Evolutionary conservation across 1,140 invertebrate genomes (phyloP), one percentile per base, ranked within the genome.

Genomic region (Samia ricini): DNA sequence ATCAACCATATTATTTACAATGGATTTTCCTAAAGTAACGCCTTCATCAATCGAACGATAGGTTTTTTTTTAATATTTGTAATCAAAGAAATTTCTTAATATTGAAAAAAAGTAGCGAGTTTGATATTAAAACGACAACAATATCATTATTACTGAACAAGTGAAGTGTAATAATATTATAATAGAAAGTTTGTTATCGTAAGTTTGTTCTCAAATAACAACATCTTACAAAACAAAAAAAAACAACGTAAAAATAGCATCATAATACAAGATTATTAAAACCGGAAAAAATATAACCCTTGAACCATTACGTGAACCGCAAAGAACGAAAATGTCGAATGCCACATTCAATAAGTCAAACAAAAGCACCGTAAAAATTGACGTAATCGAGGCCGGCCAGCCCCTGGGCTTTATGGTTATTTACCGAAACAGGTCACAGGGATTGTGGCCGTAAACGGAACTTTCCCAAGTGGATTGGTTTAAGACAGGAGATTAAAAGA

Each of bases 351-450:
- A 59, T 71, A 67, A 71, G 54, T 71, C 64, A 67, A 66, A 71
- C 64, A 64, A 57, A 57, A 58, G 56, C 66, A 61, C 71, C 73
- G 67, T 82, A 73, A 79, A 81, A 74, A 68, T 66, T 81, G 78
- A 81, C 68, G 76, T 79, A 74, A 82, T 72, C 62, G 51, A 61
- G 60, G 64, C 49, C 68, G 60, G 64, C 56, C 33, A 42, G 33
- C 33, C 50, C n/a, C 69, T 71, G 71, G 73, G 69, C 75, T 71
- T 79, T 81, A 81, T 72, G 74, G 68, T 60, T 69, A 63, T 65
- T 68, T 71, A 63, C 64, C 68, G 56, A 79, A 81, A 77, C 74
- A 77, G 78, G 81, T 83, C 78, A 79, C 66, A 69, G 59, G 73
- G 63, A 74, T 73, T 60, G 61, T 29, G 63, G 54, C 71, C 69